Evolutionary conservation across 2,888 invertebrate species (phyloP), one percentile per base, ranked within the genome.

Genomic region (Lissocephala sabroskyi): DNA sequence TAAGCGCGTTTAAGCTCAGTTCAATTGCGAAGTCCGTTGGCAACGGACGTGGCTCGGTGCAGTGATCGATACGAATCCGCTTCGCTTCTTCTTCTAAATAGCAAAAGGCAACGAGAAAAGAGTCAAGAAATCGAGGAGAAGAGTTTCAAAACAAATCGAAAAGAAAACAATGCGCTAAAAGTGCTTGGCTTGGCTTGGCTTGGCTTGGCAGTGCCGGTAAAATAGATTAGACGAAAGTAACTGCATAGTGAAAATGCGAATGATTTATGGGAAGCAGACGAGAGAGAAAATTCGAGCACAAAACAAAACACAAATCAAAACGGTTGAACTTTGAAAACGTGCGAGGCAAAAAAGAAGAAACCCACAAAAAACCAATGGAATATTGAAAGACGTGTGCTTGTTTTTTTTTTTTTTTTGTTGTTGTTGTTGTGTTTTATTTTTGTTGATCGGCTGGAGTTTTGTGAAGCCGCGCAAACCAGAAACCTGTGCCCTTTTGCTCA

Each of bases 1-100:
- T 65, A 59, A 55, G 63, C 45, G 47, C 58, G 52, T 59, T 30
- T 39, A 66, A 80, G 77, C 68, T 81, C 74, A 80, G 80, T 80
- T 79, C 70, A 65, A 73, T 71, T 65, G 79, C 65, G 75, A 59
- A 78, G 51, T 68, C 65, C 66, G 59, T 60, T 67, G 70, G 41
- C 60, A 64, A 55, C 70, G 62, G 81, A 77, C 67, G 79, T 65
- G 57, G 58, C 26, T 39, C 5, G 13, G 48, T 49, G 41, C 16
- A 39, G 47, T 33, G 43, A 23, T 26, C 33, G 26, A 40, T 11
- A 6, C 3, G 19, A 14, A 40, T 28, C 41, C 11, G 28, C n/a
- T n/a, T n/a, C n/a, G n/a, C n/a, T n/a, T n/a, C n/a, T n/a, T n/a
- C n/a, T n/a, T n/a, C n/a, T n/a, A n/a, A n/a, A n/a, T n/a, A 28